A percentile compares a stretch with the other conserved stretches of the same genome.
Conservation (phyloP, 1,140 invertebrate genomes). For the Atta colombica region DNA sequence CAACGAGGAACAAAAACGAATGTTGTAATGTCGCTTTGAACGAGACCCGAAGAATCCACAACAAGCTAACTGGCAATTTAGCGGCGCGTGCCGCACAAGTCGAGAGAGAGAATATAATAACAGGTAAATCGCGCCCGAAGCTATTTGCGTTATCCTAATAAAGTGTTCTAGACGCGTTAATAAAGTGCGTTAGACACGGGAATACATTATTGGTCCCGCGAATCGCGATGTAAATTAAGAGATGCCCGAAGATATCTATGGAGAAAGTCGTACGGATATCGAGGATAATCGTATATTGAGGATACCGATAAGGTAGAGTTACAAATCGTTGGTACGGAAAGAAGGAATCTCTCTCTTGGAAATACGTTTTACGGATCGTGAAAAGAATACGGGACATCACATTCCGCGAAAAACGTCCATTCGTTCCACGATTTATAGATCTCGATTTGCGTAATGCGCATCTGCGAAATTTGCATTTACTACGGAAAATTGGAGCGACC, state of each 20-base stretch:
- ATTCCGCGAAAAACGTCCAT: not conserved
- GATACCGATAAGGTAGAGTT: conserved; percentile 15
- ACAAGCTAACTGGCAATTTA: conserved; percentile 1
- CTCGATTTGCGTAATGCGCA: conserved; percentile 17
- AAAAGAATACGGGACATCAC: not conserved
- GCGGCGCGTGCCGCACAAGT: conserved; percentile 17
- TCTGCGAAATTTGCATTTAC: conserved; percentile 1
- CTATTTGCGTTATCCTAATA: conserved; percentile 31
- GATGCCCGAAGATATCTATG: not conserved
- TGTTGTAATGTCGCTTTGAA: not conserved
- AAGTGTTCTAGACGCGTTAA: not conserved
- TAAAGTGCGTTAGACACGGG: not conserved
- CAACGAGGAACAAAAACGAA: not conserved
- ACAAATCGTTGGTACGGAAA: not conserved
- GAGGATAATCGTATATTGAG: conserved; percentile 25
- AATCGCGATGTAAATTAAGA: conserved; percentile 21
- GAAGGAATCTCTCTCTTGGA: not conserved
- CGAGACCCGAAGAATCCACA: not conserved
- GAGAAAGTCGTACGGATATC: conserved; percentile 38
- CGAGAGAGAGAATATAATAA: not conserved
- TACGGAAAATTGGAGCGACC: conserved; percentile 36
- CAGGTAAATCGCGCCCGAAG: conserved; percentile 11
- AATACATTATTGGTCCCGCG: not conserved
- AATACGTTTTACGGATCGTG: not conserved
- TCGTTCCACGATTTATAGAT: not conserved